A percentile compares a stretch with the other conserved stretches of the same genome.
Conservation (phyloP, 2,113 vertebrate species). For the Seriola quinqueradiata region DNA sequence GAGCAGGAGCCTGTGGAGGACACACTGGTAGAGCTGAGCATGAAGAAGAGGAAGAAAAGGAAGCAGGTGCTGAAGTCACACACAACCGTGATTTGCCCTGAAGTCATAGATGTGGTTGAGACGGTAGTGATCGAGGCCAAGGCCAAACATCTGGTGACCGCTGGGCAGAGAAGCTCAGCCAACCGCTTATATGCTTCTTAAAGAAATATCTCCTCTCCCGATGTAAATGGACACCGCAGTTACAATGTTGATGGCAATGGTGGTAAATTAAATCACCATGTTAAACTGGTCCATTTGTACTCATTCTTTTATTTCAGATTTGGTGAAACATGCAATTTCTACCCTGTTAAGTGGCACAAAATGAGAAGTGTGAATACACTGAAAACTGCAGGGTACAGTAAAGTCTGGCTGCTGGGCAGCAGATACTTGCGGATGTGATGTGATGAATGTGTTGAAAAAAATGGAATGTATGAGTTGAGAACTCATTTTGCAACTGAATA, state of each 20-base stretch:
- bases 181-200: constrained; percentile 75
- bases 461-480: constrained; percentile 7
- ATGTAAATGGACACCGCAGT: constrained; percentile 31
- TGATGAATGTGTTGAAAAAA: constrained; percentile 28
- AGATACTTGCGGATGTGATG: constrained; percentile 37
- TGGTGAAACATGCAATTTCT: constrained; percentile 5
- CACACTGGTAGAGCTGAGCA: constrained; percentile 23
- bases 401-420: constrained; percentile 75
- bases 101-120: constrained; percentile 48
- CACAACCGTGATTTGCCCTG: constrained; percentile 9
- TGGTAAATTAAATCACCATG: constrained; percentile 36
- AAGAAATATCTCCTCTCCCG: constrained; percentile 26
- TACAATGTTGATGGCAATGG: constrained; percentile 4
- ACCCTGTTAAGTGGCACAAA: constrained; percentile 14
- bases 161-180: constrained; percentile 60
- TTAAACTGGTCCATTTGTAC: constrained; percentile 14
- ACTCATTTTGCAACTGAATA: constrained; percentile 58
- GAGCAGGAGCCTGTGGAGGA: constrained; percentile 73
- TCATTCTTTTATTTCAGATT: constrained; percentile 42
- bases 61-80: constrained; percentile 35
- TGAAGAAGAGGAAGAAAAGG: constrained; percentile 35
- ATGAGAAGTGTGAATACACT: constrained; percentile 21
- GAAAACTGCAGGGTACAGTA: constrained; percentile 60
- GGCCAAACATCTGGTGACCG: constrained; percentile 53
- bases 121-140: constrained; percentile 40